Percentiles rank a stretch among this genome's conserved stretches.
Evolutionary conservation across 2,113 vertebrate species (phyloP).

Genomic region (Solea solea): DNA sequence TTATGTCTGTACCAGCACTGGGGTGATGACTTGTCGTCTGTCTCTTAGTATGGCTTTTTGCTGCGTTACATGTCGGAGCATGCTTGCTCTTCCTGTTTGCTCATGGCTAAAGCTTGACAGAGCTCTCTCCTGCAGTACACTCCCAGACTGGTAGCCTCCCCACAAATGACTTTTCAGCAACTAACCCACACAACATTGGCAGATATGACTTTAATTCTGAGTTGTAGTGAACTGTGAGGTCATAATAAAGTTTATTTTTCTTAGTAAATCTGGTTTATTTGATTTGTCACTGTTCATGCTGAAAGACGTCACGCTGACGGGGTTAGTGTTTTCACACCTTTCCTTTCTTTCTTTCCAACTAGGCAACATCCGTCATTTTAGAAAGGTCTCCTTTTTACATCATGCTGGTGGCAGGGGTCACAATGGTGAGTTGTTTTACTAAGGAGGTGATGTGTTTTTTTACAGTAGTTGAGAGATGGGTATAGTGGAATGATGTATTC

Average conservation of each 20-base stretch:
- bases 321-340: slow-evolving; percentile 35
- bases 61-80: slow-evolving; percentile 60
- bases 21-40: slow-evolving; percentile 27
- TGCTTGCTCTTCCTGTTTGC: slow-evolving; percentile 49
- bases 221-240: not conserved
- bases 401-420: slow-evolving; percentile 54
- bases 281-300: slow-evolving; percentile 9
- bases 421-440: slow-evolving; percentile 61
- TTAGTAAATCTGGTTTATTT: not conserved
- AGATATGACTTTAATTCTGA: not conserved
- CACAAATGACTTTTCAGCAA: not conserved
- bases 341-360: slow-evolving; percentile 55
- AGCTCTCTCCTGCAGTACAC: slow-evolving; percentile 32
- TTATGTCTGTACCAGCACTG: slow-evolving; percentile 28
- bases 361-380: slow-evolving; percentile 68
- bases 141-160: slow-evolving; percentile 12
- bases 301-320: not conserved
- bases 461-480: not conserved
- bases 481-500: slow-evolving; percentile 1
- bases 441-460: slow-evolving; percentile 19
- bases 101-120: slow-evolving; percentile 56
- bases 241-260: not conserved
- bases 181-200: slow-evolving; percentile 17
- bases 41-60: slow-evolving; percentile 11
- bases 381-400: slow-evolving; percentile 70